Evolutionary conservation across 2,797 vertebrate genomes (phyloP).

Genomic region (Sebastes cheni): DNA sequence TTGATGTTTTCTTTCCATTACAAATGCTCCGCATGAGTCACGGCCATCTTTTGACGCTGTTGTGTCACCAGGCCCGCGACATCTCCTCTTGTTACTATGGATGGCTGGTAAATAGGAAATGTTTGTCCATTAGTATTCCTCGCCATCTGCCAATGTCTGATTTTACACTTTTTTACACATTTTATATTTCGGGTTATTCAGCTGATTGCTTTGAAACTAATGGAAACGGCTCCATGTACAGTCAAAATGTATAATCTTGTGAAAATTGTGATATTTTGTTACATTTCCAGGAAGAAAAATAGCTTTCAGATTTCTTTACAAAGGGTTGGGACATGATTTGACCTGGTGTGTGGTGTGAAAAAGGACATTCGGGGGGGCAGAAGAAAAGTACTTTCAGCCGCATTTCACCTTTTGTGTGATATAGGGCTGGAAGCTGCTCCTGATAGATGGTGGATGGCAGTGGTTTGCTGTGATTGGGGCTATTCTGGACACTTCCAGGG

Average conservation of each 20-base stretch:
- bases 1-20: not conserved
- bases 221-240: not conserved
- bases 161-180: not conserved
- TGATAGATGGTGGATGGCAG: constrained; percentile 18
- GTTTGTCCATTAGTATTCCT: constrained; percentile 1
- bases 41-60: not conserved
- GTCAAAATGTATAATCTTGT: not conserved
- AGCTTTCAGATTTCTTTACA: constrained; percentile 9
- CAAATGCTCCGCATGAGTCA: constrained; percentile 29
- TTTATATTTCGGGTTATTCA: not conserved
- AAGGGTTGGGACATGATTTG: not conserved
- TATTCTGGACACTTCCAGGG: constrained; percentile 36
- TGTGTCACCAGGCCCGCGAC: constrained; percentile 4
- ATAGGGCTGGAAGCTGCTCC: not conserved
- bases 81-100: not conserved
- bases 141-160: not conserved
- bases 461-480: constrained; percentile 41
- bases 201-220: constrained; percentile 1
- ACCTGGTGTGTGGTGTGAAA: constrained; percentile 8
- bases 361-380: not conserved
- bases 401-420: constrained; percentile 39
- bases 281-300: constrained; percentile 8
- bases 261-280: not conserved
- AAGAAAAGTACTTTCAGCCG: constrained; percentile 8
- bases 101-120: not conserved